Conservation (phyloP, 2,888 invertebrate genomes). For the Trichogramma evanescens region DNA sequence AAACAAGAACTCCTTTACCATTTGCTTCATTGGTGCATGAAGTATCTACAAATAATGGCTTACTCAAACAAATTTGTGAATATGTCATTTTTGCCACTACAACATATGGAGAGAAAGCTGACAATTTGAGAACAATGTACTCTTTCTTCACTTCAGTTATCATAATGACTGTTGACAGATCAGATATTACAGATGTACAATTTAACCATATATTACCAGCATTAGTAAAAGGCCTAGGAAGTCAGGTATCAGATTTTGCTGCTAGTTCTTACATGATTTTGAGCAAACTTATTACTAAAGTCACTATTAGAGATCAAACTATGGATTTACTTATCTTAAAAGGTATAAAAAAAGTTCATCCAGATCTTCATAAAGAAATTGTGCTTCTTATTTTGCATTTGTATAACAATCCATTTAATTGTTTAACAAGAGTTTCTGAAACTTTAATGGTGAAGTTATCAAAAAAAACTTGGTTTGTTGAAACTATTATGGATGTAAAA, state of each 20-base stretch:
- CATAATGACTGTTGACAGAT: constrained; percentile 62
- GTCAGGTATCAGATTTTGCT: constrained; percentile 62
- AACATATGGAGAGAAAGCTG: constrained; percentile 54
- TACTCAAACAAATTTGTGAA: constrained; percentile 59
- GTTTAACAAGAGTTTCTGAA: constrained; percentile 50
- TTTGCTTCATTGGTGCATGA: constrained; percentile 68
- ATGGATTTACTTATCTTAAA: constrained; percentile 58
- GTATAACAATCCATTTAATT: constrained; percentile 58
- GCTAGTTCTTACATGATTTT: constrained; percentile 69
- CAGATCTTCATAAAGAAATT: constrained; percentile 58
- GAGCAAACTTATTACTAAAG: constrained; percentile 62
- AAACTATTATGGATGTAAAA: constrained; percentile 52
- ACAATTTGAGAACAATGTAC: constrained; percentile 62
- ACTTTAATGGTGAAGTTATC: constrained; percentile 52
- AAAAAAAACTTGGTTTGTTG: constrained; percentile 48
- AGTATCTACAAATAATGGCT: constrained; percentile 57
- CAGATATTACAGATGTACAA: constrained; percentile 57
- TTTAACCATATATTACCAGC: constrained; percentile 65
- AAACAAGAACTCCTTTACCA: constrained; percentile 66
- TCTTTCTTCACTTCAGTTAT: constrained; percentile 75
- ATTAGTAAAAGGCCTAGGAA: constrained; percentile 64
- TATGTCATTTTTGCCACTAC: constrained; percentile 55
- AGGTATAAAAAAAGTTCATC: constrained; percentile 47
- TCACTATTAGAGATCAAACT: constrained; percentile 53
- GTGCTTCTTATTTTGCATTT: constrained; percentile 62